Evolutionary conservation across 2,113 vertebrate genomes (phyloP).

Genomic region (Girardinichthys multiradiatus): DNA sequence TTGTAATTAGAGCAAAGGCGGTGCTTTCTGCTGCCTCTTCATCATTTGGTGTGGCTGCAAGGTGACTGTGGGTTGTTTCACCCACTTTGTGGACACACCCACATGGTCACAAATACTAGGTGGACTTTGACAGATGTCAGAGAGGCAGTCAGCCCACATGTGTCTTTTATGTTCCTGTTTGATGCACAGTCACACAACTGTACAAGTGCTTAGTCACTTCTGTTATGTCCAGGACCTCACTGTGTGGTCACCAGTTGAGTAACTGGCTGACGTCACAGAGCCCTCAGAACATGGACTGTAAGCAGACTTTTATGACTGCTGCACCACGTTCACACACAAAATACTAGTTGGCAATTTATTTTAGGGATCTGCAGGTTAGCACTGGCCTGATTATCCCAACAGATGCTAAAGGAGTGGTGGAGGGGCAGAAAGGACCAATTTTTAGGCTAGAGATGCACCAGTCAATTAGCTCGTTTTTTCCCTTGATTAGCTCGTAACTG

Average conservation of each 20-base stretch:
- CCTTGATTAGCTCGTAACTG: too few species aligned
- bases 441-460: too few species aligned
- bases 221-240: slow-evolving; percentile 25
- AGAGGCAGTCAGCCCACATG: slow-evolving; percentile 33
- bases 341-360: not conserved
- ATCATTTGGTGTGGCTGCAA: slow-evolving; percentile 69
- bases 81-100: slow-evolving; percentile 28
- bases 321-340: slow-evolving; percentile 12
- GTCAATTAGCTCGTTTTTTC: too few species aligned
- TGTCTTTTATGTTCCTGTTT: slow-evolving; percentile 5
- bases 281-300: slow-evolving; percentile 21
- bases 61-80: slow-evolving; percentile 68
- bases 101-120: slow-evolving; percentile 37
- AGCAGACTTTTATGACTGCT: slow-evolving; percentile 10
- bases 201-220: slow-evolving; percentile 45
- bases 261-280: slow-evolving; percentile 55
- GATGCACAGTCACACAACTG: slow-evolving; percentile 3
- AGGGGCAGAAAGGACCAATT: too few species aligned
- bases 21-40: slow-evolving; percentile 68
- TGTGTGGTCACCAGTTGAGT: slow-evolving; percentile 43
- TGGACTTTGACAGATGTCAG: slow-evolving; percentile 63
- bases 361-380: not conserved
- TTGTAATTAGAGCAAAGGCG: slow-evolving; percentile 74
- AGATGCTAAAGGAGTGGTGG: slow-evolving; percentile 7
- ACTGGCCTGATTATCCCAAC: slow-evolving; percentile 30